phyloP scores from a whole-genome alignment of 2,113 vertebrate genomes.

The Cyrtonyx montezumae region DNA sequence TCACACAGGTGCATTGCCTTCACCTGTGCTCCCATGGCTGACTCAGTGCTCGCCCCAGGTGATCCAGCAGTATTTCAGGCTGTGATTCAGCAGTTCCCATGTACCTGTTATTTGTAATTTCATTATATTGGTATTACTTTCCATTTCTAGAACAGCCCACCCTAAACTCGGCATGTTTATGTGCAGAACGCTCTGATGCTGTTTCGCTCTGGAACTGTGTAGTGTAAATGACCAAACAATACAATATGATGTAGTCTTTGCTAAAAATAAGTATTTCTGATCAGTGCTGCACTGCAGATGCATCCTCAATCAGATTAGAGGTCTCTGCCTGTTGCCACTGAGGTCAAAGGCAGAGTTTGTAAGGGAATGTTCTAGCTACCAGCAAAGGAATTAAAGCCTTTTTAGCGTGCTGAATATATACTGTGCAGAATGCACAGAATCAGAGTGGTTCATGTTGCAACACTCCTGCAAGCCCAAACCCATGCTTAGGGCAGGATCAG shows the following conservation, averaged over 20 bases:
- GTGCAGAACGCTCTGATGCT: not conserved
- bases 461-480: not conserved
- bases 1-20: too few species aligned
- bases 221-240: not conserved
- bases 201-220: not conserved
- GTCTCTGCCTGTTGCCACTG: not conserved
- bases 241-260: not conserved
- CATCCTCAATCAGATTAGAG: not conserved
- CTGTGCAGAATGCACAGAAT: not conserved
- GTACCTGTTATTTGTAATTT: not conserved
- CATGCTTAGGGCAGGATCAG: not conserved
- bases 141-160: not conserved
- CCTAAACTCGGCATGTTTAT: not conserved
- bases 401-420: not conserved
- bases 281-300: not conserved
- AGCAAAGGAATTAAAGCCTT: not conserved
- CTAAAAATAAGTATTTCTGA: not conserved
- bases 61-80: too few species aligned
- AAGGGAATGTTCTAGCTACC: not conserved
- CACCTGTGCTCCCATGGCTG: too few species aligned
- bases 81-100: too few species aligned
- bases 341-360: not conserved
- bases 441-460: not conserved
- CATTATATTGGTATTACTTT: not conserved
- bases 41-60: too few species aligned